Percentiles rank a stretch among this genome's conserved stretches.
phyloP scores from a whole-genome alignment of 2,113 vertebrate species.

The Gasterosteus nipponicus region DNA sequence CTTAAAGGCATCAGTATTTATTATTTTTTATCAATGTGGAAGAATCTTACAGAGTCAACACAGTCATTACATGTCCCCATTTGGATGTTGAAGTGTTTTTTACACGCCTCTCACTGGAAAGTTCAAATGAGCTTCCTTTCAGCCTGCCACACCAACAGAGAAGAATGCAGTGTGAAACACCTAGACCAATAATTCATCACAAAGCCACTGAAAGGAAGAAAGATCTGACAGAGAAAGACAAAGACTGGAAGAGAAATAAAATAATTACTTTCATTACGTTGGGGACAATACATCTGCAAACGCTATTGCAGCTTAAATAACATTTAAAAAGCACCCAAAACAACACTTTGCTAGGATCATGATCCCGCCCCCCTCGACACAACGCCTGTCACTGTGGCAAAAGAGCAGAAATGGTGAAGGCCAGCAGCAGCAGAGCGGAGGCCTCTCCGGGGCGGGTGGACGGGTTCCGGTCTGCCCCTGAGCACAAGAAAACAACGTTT shows the following conservation, averaged over 20 bases:
- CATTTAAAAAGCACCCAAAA: not conserved
- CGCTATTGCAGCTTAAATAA: not conserved
- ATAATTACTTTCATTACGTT: not conserved
- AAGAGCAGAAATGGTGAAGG: not conserved
- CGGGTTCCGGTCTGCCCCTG: not conserved
- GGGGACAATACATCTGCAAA: not conserved
- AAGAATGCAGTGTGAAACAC: not conserved
- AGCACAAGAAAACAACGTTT: not conserved
- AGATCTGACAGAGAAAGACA: not conserved
- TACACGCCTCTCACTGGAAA: not conserved
- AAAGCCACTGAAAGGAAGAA: not conserved
- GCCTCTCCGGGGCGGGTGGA: conserved; percentile 19
- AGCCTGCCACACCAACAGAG: conserved; percentile 6
- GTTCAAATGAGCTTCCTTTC: conserved; percentile 27
- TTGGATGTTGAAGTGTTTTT: not conserved
- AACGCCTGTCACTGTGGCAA: conserved; percentile 27
- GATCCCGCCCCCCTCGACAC: not conserved
- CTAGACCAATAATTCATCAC: not conserved
- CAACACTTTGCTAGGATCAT: not conserved
- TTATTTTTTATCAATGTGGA: not conserved
- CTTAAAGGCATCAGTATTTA: not conserved
- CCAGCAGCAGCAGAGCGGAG: conserved; percentile 25
- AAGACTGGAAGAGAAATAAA: not conserved
- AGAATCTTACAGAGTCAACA: not conserved
- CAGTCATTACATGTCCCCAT: not conserved